phyloP scores from a whole-genome alignment of 1,140 invertebrate genomes.

The Oryzaephilus surinamensis region DNA sequence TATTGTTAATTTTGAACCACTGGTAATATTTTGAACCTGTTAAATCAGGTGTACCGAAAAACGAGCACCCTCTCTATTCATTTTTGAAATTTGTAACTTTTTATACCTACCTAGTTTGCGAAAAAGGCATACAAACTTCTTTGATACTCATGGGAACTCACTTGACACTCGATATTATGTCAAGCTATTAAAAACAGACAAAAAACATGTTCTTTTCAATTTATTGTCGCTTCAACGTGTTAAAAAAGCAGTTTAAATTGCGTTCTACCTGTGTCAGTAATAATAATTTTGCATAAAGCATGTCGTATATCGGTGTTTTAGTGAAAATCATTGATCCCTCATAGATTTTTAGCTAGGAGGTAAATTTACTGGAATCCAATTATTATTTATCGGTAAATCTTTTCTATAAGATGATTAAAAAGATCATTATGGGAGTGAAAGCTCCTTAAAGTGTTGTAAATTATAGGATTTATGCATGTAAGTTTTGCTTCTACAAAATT shows the following conservation, averaged over 20 bases:
- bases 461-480: no score
- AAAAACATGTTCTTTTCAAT: no score
- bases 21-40: slow-evolving; percentile 13
- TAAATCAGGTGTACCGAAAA: slow-evolving; percentile 22
- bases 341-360: not conserved
- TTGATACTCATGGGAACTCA: slow-evolving; percentile 30
- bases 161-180: slow-evolving; percentile 33
- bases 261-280: not conserved
- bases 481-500: no score
- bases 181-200: no score
- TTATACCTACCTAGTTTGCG: slow-evolving; percentile 27
- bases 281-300: slow-evolving; percentile 2
- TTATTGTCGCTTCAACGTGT: slow-evolving; percentile 2
- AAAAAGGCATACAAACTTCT: slow-evolving; percentile 22
- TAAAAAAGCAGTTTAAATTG: slow-evolving; percentile 10
- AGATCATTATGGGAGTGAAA: no score
- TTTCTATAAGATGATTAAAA: no score
- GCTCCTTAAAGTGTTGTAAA: no score
- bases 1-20: no score
- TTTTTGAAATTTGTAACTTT: slow-evolving; percentile 33
- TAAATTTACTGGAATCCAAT: not conserved
- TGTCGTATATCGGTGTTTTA: slow-evolving; percentile 1
- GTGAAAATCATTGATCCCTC: not conserved
- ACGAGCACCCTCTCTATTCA: slow-evolving; percentile 12
- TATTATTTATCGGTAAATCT: no score